Base-by-base conservation (phyloP, 1,140 invertebrate genomes). In the Polyergus mexicanus region DNA sequence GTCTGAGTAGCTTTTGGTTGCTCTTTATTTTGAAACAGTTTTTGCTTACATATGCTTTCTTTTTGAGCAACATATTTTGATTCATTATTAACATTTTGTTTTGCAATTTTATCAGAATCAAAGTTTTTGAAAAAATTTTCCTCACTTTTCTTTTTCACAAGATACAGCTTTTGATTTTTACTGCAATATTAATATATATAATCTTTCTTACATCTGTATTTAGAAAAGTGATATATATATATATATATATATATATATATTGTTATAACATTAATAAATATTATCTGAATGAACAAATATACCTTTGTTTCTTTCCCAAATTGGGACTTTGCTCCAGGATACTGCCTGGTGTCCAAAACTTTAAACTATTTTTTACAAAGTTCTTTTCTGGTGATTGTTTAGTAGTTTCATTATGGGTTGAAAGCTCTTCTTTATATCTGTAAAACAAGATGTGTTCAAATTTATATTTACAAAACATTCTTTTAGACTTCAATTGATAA, bases 311-410 rank as follows among this genome's bases (percentile, higher is more conserved):
- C 0, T 41, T 41, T 32, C 19, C 7, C 19, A 81, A 44, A 41
- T 60, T 2, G 58, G 78, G 66, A n/a, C 78, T 81, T 60, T 72
- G 16, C 5, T 81, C 41, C 5, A n/a, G 6, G 41, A 44, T 44
- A 41, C 0, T 41, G 38, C 19, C 7, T 4, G 8, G 16, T 8
- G 38, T 19, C 38, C 10, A 32, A 11, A 44, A 13, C 10, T 35
- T 16, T 5, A 58, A 71, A 28, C 0, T 60, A 8, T 72, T 32
- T 25, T 60, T 16, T n/a, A 32, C 38, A 38, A n/a, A 60, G n/a
- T 25, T 5, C 7, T 81, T 72, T 47, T 60, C 60, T 10, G 19
- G 0, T 0, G 25, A 72, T 32, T 81, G 51, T n/a, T 58, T 32
- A 35, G 38, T 60, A 71, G 35, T n/a, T 58, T 81, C 8, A 81